A percentile compares a stretch with the other conserved stretches of the same genome.
These are phyloP conservation scores for Molossus molossus DNA, from an alignment of 2,797 vertebrate species.

Conservation along the genomic window DNA sequence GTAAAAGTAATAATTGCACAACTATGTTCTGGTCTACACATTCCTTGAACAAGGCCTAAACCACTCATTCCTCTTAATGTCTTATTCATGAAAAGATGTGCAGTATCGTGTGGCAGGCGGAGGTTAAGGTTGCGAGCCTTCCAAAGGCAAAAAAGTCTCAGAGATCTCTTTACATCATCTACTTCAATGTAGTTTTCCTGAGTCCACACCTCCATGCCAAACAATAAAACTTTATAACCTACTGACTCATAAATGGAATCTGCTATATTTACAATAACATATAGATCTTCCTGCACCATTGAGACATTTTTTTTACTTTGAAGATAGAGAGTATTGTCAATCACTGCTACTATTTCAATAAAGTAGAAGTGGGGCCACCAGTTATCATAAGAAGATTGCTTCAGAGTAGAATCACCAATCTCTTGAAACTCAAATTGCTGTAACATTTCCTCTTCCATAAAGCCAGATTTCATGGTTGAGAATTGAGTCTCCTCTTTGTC, in stretches of 20 bases:
- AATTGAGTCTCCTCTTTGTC: slow-evolving; percentile 54
- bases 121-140: not conserved
- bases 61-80: slow-evolving; percentile 12
- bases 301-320: slow-evolving; percentile 58
- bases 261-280: slow-evolving; percentile 72
- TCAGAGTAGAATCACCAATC: not conserved
- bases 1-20: slow-evolving; percentile 74
- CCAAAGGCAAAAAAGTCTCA: slow-evolving; percentile 39
- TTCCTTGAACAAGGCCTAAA: rapidly evolving
- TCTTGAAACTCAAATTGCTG: slow-evolving; percentile 73
- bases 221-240: slow-evolving; percentile 66
- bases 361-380: not conserved
- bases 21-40: not conserved
- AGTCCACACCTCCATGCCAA: slow-evolving; percentile 85
- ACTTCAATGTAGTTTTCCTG: slow-evolving; percentile 70
- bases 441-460: slow-evolving; percentile 69
- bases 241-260: slow-evolving; percentile 81
- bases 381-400: not conserved
- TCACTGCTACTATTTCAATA: slow-evolving; percentile 73
- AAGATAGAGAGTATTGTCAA: slow-evolving; percentile 76
- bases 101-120: slow-evolving; percentile 52
- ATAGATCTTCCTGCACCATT: not conserved
- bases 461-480: not conserved
- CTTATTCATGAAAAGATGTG: slow-evolving; percentile 62
- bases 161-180: slow-evolving; percentile 34